phyloP scores from a whole-genome alignment of 2,797 vertebrate genomes.

The Melanotaenia trifasciata region DNA sequence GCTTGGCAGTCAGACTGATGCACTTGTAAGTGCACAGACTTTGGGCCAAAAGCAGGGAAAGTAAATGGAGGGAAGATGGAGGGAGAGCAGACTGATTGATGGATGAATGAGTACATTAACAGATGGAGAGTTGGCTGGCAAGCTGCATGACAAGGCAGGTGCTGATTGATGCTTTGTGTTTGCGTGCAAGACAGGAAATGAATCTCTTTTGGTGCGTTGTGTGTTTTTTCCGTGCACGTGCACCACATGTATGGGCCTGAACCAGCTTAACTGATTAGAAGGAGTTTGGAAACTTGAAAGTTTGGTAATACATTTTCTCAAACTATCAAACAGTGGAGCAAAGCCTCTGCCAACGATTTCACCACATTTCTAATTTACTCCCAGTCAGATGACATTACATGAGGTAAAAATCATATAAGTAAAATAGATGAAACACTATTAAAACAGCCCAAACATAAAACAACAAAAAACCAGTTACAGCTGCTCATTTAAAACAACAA shows the following conservation, averaged over 20 bases:
- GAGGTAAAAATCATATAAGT: too few relatives aligned
- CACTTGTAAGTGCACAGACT: conserved; percentile 49
- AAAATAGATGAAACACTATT: too few relatives aligned
- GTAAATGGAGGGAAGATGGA: conserved; percentile 47
- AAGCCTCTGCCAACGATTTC: too few relatives aligned
- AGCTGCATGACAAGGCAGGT: conserved; percentile 28
- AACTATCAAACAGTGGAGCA: conserved; percentile 3
- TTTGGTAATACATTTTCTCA: conserved; percentile 2
- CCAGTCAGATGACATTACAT: too few relatives aligned
- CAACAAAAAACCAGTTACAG: too few relatives aligned
- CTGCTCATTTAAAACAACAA: too few relatives aligned
- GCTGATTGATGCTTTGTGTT: conserved; percentile 52
- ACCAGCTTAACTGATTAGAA: conserved; percentile 54
- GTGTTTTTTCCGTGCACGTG: background rate
- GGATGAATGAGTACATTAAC: conserved; percentile 54
- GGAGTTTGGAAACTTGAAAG: conserved; percentile 1
- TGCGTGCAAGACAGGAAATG: background rate
- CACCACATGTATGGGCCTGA: conserved; percentile 4
- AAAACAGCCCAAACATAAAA: too few relatives aligned
- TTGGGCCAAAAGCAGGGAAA: conserved; percentile 37
- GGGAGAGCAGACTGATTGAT: conserved; percentile 41
- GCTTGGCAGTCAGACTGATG: conserved; percentile 51
- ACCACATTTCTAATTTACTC: too few relatives aligned
- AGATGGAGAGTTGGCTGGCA: conserved; percentile 53
- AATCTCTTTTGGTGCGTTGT: background rate